Percentiles rank a stretch among this genome's conserved stretches.
Conservation (phyloP, 2,888 invertebrate species). For the Dynastes hyllus region DNA sequence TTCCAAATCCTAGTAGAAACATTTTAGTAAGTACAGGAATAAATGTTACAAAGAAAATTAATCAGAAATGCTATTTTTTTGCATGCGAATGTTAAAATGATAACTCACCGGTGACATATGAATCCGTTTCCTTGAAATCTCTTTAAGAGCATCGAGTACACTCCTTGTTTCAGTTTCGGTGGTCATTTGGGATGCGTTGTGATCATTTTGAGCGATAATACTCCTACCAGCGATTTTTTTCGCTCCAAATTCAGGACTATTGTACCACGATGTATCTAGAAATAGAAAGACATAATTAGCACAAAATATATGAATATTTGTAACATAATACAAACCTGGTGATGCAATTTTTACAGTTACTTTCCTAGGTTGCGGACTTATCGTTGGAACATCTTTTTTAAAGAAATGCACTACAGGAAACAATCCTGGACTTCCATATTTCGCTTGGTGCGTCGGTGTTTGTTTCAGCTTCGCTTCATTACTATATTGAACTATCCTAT, state of each 20-base stretch:
- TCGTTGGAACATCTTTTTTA: conserved; percentile 68
- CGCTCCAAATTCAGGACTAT: conserved; percentile 39
- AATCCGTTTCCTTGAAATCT: conserved; percentile 75
- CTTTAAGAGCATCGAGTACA: conserved; percentile 74
- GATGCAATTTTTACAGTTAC: conserved; percentile 65
- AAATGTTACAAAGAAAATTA: background rate
- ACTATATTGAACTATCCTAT: conserved; percentile 73
- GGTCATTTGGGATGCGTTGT: conserved; percentile 63
- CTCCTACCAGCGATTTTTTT: conserved; percentile 36
- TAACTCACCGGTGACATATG: conserved; percentile 63
- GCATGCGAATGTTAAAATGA: too few species aligned
- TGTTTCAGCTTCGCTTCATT: conserved; percentile 64
- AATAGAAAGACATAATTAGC: conserved; percentile 16
- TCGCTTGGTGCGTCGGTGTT: conserved; percentile 65
- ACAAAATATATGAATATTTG: background rate
- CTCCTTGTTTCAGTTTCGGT: conserved; percentile 71
- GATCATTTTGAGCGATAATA: conserved; percentile 36
- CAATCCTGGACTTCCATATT: conserved; percentile 71
- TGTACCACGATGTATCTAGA: conserved; percentile 48
- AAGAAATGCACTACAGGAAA: conserved; percentile 73
- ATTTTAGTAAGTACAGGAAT: conserved; percentile 2
- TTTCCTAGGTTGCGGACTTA: conserved; percentile 64
- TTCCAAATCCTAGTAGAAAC: conserved; percentile 45
- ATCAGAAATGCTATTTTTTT: background rate
- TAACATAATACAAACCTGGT: conserved; percentile 56